These are phyloP conservation scores for Hoplias malabaricus DNA, from an alignment of 2,113 vertebrate species.

Conservation along the genomic window DNA sequence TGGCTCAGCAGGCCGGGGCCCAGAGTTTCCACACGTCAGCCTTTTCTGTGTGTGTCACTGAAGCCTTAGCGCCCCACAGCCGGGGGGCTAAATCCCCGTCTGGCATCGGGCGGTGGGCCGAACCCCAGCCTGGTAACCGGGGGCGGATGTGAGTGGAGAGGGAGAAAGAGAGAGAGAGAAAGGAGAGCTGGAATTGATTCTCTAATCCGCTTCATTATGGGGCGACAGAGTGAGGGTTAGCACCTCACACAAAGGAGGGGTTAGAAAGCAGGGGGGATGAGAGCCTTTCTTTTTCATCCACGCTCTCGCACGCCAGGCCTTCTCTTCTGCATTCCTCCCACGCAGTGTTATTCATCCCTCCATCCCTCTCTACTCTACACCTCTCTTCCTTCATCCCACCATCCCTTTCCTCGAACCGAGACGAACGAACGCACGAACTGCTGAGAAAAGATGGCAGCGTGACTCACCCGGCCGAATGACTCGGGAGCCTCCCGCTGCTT, in stretches of 20 bases:
- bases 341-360: slow-evolving; percentile 6
- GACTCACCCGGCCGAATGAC: slow-evolving; percentile 25
- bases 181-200: slow-evolving; percentile 52
- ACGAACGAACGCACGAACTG: background rate
- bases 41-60: slow-evolving; percentile 27
- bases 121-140: slow-evolving; percentile 36
- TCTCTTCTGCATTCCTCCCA: slow-evolving; percentile 12
- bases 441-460: slow-evolving; percentile 8
- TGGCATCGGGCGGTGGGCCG: slow-evolving; percentile 26
- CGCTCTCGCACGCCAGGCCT: slow-evolving; percentile 10
- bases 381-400: slow-evolving; percentile 5
- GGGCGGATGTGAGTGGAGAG: slow-evolving; percentile 40
- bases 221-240: slow-evolving; percentile 42
- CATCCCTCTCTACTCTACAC: background rate
- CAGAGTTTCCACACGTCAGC: slow-evolving; percentile 40
- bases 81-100: slow-evolving; percentile 44
- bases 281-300: slow-evolving; percentile 20
- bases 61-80: slow-evolving; percentile 24
- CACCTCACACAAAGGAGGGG: slow-evolving; percentile 39
- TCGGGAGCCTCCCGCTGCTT: slow-evolving; percentile 28
- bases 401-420: background rate
- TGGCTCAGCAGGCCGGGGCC: slow-evolving; percentile 8
- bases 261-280: slow-evolving; percentile 34
- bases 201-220: slow-evolving; percentile 55
- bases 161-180: no score